A percentile compares a stretch with the other conserved stretches of the same genome.
Evolutionary conservation across 2,888 invertebrate genomes (phyloP).

Genomic region (Lumbricus terrestris): DNA sequence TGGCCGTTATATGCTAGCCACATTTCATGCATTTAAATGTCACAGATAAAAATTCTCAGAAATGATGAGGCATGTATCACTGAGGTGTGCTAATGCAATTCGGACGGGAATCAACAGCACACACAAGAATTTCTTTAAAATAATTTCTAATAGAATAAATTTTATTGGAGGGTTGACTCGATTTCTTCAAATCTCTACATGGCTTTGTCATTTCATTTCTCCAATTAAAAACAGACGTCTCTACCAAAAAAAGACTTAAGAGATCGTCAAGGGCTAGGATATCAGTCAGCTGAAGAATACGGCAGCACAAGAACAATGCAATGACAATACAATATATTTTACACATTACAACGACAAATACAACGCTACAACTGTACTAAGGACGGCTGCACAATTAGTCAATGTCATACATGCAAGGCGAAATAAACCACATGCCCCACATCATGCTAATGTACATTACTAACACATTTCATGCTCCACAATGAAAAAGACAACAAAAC

Average conservation of each 20-base stretch:
- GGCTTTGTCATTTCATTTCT: constrained; percentile 3
- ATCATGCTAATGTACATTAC: not conserved
- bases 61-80: no score
- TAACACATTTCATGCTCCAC: not conserved
- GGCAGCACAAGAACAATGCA: not conserved
- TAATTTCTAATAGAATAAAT: not conserved
- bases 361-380: not conserved
- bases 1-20: no score
- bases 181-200: not conserved
- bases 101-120: no score
- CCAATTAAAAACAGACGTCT: not conserved
- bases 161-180: no score
- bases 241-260: not conserved
- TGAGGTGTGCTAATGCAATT: no score
- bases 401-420: not conserved
- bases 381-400: not conserved
- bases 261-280: not conserved
- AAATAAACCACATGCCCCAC: not conserved
- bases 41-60: no score
- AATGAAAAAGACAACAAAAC: not conserved
- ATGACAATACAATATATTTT: not conserved
- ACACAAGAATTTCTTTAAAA: not conserved
- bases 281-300: not conserved
- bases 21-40: no score
- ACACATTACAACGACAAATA: not conserved